These are phyloP conservation scores for Hydrotaea diabolus DNA, from an alignment of 2,888 invertebrate species.

Conservation along the genomic window DNA sequence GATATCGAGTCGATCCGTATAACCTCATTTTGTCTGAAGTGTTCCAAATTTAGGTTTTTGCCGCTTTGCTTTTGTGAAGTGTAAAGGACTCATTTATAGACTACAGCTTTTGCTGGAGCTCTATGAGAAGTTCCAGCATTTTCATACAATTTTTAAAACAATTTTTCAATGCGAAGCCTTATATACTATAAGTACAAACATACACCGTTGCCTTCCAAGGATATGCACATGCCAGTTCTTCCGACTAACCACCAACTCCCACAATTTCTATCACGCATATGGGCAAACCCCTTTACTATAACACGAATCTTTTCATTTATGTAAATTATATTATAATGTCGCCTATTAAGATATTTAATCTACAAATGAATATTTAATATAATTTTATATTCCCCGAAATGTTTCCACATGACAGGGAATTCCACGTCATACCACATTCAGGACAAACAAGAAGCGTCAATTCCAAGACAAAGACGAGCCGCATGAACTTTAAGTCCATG, in stretches of 20 bases:
- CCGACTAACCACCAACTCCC: neutral
- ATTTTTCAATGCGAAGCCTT: no score
- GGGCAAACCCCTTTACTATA: neutral
- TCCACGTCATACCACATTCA: neutral
- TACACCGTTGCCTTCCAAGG: no score
- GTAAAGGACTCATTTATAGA: no score
- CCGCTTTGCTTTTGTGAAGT: no score
- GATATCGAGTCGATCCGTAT: no score
- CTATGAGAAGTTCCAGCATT: no score
- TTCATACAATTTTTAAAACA: no score
- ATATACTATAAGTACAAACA: no score
- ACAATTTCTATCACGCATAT: neutral
- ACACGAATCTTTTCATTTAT: slow-evolving; percentile 2
- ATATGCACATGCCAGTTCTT: no score
- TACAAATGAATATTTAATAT: slow-evolving; percentile 16
- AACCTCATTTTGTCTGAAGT: no score
- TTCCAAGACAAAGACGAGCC: neutral
- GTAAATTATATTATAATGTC: slow-evolving; percentile 21
- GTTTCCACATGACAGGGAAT: neutral
- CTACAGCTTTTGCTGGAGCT: no score
- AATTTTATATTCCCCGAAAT: neutral
- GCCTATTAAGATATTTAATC: slow-evolving; percentile 5
- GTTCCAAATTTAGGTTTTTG: no score
- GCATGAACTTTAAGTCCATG: neutral
- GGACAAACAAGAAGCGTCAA: neutral